These are phyloP conservation scores for Emys orbicularis DNA, from an alignment of 2,797 vertebrate genomes.

Conservation along the genomic window DNA sequence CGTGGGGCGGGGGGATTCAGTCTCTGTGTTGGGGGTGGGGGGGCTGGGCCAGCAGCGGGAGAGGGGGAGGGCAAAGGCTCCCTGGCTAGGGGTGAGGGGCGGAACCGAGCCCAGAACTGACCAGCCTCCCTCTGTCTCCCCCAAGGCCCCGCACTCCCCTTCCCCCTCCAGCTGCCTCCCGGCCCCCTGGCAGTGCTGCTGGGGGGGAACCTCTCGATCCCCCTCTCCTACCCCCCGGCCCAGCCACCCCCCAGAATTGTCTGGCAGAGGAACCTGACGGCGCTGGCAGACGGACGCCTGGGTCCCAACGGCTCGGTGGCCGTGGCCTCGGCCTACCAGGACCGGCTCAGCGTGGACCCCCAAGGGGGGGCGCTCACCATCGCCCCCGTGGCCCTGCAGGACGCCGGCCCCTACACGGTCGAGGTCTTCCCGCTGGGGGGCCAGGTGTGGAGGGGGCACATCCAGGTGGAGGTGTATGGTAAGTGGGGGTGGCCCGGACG, in stretches of 20 bases:
- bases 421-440: conserved; percentile 33
- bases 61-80: too few species aligned
- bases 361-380: conserved; percentile 53
- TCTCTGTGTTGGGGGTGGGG: neutral
- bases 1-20: too few species aligned
- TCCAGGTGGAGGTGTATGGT: conserved; percentile 73
- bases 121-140: neutral
- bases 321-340: conserved; percentile 25
- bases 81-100: too few species aligned
- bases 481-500: conserved; percentile 3
- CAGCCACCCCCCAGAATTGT: conserved; percentile 45
- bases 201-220: conserved; percentile 43
- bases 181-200: conserved; percentile 26
- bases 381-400: neutral
- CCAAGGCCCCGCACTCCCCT: neutral
- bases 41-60: too few species aligned
- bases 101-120: neutral
- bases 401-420: conserved; percentile 61
- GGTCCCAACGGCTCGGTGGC: conserved; percentile 36
- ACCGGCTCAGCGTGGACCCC: conserved; percentile 51
- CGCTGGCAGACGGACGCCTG: conserved; percentile 50
- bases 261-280: conserved; percentile 57
- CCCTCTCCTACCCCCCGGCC: conserved; percentile 22
- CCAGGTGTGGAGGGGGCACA: neutral
- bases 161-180: neutral